Evolutionary conservation across 2,797 vertebrate genomes (phyloP), one percentile per base, ranked within the genome.

Genomic region (Rhinophrynus dorsalis): DNA sequence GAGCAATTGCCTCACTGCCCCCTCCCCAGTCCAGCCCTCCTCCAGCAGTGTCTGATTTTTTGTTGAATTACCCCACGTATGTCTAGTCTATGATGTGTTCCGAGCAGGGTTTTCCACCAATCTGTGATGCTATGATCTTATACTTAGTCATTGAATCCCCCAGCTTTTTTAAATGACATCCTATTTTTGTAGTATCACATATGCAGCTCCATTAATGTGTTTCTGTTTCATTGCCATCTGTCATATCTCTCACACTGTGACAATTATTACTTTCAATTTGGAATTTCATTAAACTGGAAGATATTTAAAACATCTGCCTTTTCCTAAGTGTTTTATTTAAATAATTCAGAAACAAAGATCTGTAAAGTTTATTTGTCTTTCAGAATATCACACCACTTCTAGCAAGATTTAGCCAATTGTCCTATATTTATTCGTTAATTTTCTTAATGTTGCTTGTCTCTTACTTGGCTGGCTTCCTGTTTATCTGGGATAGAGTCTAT

Each of bases 181-280:
- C 51, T 71, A 30, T 71, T 64, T 71, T 56, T 57, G 40, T 56
- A 56, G 68, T 48, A 64, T 64, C 51, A 23, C 68, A 64, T 50
- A 52, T 62, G 40, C 58, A 47, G 60, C 44, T 48, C 59, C 20
- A 57, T 64, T 47, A 48, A 48, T 56, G 59, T 57, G 1, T 56
- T 38, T 48, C 21, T 47, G 40, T 54, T 45, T 10, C 35, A 20
- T 12, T 29, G 38, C 59, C 68, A 71, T 63, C 59, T 71, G 68
- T 57, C 40, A 56, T 51, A 56, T 23, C 12, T 18, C 3, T 15
- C 54, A 55, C 6, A 20, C 68, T 56, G 32, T 37, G 58, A 62
- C 37, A 54, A 61, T 37, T 61, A 55, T 61, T 45, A 61, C 35
- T 38, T 63, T 40, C 51, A 23, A 56, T 17, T 48, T 10, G 3